phyloP scores from a whole-genome alignment of 2,797 vertebrate species.

The Dicrostonyx torquatus region DNA sequence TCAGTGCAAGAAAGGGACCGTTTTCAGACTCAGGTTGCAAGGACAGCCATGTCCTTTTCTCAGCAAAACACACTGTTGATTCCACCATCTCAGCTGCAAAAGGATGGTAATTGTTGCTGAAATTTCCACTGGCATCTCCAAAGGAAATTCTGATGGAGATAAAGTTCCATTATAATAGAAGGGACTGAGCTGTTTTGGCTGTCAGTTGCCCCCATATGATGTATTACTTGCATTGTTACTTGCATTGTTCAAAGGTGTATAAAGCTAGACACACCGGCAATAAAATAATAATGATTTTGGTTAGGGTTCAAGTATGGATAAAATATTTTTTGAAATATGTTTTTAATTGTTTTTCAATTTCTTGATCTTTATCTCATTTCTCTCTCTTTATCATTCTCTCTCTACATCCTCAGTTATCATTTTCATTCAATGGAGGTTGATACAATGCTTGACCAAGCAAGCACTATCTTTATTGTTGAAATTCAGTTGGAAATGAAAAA shows the following conservation, averaged over 20 bases:
- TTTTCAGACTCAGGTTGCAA: too few relatives aligned
- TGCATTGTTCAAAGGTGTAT: background rate
- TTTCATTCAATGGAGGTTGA: background rate
- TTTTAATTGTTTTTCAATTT: background rate
- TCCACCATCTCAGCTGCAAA: background rate
- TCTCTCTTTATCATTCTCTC: rapidly evolving
- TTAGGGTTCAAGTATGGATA: background rate
- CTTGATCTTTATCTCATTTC: background rate
- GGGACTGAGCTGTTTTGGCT: background rate
- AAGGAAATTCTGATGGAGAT: background rate
- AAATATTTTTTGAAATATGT: background rate
- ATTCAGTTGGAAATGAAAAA: background rate
- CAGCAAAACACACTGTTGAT: background rate
- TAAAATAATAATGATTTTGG: background rate
- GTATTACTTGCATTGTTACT: background rate
- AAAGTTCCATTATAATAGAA: background rate
- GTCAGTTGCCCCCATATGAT: background rate
- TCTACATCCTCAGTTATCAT: background rate
- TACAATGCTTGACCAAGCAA: background rate
- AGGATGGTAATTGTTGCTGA: background rate
- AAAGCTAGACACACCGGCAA: background rate
- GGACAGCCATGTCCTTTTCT: too few relatives aligned
- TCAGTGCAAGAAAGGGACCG: too few relatives aligned
- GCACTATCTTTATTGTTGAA: background rate
- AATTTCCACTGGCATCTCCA: background rate